Percentiles rank a stretch among this genome's conserved stretches.
Conservation (phyloP, 1,140 invertebrate genomes). For the Yoshiicerus persimilis region DNA sequence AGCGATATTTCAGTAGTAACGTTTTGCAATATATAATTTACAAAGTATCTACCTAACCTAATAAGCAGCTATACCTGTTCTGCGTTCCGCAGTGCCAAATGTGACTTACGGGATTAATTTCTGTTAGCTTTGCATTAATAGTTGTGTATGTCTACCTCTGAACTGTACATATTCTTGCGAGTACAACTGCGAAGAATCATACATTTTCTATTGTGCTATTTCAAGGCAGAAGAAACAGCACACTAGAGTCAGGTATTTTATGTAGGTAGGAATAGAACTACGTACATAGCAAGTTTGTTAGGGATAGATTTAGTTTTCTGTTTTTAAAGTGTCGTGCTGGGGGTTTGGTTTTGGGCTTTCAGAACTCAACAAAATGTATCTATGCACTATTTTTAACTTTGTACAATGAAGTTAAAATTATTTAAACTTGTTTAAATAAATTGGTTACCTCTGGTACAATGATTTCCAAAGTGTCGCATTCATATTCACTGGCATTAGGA, state of each 20-base stretch:
- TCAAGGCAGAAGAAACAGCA: too few relatives aligned
- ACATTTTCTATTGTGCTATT: too few relatives aligned
- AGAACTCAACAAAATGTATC: too few relatives aligned
- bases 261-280: neutral
- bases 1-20: neutral
- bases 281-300: too few relatives aligned
- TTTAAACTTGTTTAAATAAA: too few relatives aligned
- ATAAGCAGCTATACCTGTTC: neutral
- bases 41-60: neutral
- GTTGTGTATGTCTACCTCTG: too few relatives aligned
- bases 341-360: neutral
- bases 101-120: too few relatives aligned
- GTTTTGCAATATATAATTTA: neutral
- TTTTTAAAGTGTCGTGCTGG: neutral
- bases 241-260: too few relatives aligned
- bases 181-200: too few relatives aligned
- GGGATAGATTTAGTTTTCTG: neutral
- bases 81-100: too few relatives aligned
- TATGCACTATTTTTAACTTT: neutral
- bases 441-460: constrained; percentile 70
- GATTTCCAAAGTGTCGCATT: constrained; percentile 62
- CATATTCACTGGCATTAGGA: neutral
- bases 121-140: too few relatives aligned
- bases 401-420: neutral
- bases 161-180: too few relatives aligned